These are phyloP conservation scores for Heloderma charlesbogerti DNA, from an alignment of 2,113 vertebrate species.

Conservation along the genomic window DNA sequence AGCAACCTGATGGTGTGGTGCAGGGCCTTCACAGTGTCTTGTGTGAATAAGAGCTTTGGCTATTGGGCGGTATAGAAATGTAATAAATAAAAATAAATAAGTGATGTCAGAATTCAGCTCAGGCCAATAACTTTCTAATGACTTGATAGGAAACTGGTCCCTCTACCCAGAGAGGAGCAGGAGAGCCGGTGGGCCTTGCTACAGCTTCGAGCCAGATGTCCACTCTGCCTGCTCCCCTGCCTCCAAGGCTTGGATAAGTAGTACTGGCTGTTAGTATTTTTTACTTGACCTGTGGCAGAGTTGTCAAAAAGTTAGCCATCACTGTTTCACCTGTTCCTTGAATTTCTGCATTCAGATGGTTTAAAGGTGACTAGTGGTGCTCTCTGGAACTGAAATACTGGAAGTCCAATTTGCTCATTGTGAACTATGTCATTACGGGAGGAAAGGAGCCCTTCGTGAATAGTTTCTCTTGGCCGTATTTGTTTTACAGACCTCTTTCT, in stretches of 20 bases:
- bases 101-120: background rate
- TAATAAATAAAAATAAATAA: too few relatives aligned
- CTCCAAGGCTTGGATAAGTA: background rate
- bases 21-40: too few relatives aligned
- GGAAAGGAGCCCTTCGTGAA: constrained; percentile 53
- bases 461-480: constrained; percentile 47
- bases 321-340: background rate
- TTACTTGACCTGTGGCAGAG: background rate
- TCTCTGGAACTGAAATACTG: constrained; percentile 11
- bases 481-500: background rate
- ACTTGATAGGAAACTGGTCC: background rate
- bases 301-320: background rate
- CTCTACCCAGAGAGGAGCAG: background rate
- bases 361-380: background rate
- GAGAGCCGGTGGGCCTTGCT: background rate
- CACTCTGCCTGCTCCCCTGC: background rate
- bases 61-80: too few relatives aligned
- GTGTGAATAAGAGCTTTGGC: background rate
- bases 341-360: background rate
- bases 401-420: background rate
- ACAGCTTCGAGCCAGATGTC: too few relatives aligned
- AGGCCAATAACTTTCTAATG: background rate
- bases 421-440: constrained; percentile 29
- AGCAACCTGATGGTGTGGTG: background rate
- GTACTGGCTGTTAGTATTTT: background rate